Evolutionary conservation across 2,113 vertebrate species (phyloP).

Genomic region (Brevimyrus niger): DNA sequence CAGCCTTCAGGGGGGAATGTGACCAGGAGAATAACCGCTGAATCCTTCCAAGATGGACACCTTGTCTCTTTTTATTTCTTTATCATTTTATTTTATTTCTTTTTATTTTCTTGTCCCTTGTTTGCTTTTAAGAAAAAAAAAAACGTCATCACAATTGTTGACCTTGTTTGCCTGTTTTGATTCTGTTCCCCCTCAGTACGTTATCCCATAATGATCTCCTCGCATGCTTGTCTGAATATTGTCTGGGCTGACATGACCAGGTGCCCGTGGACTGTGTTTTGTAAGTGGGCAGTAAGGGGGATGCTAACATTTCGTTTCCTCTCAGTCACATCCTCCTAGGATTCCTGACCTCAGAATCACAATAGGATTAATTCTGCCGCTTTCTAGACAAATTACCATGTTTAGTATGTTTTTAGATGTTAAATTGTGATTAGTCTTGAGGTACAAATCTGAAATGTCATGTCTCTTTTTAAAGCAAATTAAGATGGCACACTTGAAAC

Average conservation of each 20-base stretch:
- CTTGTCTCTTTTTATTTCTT: constrained; percentile 91
- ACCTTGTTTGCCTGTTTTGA: constrained; percentile 40
- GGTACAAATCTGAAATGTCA: neutral
- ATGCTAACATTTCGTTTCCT: constrained; percentile 46
- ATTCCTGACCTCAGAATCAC: constrained; percentile 13
- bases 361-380: neutral
- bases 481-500: neutral
- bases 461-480: neutral
- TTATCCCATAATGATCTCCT: constrained; percentile 56
- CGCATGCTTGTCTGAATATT: constrained; percentile 58
- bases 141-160: constrained; percentile 29
- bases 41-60: constrained; percentile 91
- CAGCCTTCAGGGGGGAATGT: constrained; percentile 97
- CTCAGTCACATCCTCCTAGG: constrained; percentile 37
- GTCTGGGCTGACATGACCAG: constrained; percentile 62
- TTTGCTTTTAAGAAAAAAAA: constrained; percentile 57
- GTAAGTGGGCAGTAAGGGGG: constrained; percentile 56
- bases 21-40: constrained; percentile 93
- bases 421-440: constrained; percentile 10
- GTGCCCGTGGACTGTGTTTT: constrained; percentile 49
- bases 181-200: constrained; percentile 48
- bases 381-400: neutral
- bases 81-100: constrained; percentile 71
- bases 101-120: constrained; percentile 80
- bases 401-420: constrained; percentile 4